phyloP scores from a whole-genome alignment of 1,140 invertebrate genomes.

The Brachionus plicatilis region DNA sequence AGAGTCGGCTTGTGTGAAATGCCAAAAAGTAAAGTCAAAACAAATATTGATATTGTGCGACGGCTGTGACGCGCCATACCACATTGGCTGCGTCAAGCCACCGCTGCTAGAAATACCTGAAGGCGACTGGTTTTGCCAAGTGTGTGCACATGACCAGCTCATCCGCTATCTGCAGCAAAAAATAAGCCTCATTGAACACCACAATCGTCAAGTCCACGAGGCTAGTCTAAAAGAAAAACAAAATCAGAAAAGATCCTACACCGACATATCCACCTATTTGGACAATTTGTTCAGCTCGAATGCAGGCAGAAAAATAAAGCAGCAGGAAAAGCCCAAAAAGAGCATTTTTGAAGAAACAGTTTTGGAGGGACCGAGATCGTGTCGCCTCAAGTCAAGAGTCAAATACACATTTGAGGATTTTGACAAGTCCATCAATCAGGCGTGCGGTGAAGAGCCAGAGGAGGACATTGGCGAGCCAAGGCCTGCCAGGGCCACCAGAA shows the following conservation, averaged over 20 bases:
- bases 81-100: slow-evolving; percentile 83
- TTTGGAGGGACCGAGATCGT: background rate
- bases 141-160: slow-evolving; percentile 64
- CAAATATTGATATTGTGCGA: slow-evolving; percentile 69
- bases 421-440: background rate
- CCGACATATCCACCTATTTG: background rate
- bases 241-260: background rate
- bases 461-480: background rate
- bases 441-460: background rate
- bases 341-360: background rate
- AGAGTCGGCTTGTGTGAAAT: slow-evolving; percentile 6
- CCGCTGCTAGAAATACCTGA: slow-evolving; percentile 85
- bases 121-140: slow-evolving; percentile 92
- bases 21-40: slow-evolving; percentile 2
- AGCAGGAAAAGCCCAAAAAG: background rate
- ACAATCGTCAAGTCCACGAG: background rate
- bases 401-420: slow-evolving; percentile 24
- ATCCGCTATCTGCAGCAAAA: background rate
- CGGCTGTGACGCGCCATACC: slow-evolving; percentile 85
- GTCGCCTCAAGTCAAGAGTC: background rate
- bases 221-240: background rate
- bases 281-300: background rate
- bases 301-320: background rate
- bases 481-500: background rate
- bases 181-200: background rate